phyloP scores from a whole-genome alignment of 2,888 invertebrate species.

The Incurvaria masculella region DNA sequence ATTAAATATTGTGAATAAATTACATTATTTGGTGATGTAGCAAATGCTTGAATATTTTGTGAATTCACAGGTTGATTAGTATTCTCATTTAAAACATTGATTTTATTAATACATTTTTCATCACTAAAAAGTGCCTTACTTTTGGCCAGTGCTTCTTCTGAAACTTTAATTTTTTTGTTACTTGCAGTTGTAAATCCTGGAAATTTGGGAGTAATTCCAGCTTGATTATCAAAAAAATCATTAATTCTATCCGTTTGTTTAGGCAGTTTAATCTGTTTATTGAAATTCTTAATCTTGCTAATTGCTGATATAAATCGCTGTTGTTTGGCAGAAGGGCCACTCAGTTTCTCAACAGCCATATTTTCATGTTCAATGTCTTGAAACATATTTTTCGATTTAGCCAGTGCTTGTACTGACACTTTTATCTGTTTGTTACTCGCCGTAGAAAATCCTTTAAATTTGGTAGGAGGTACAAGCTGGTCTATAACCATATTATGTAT shows the following conservation, averaged over 20 bases:
- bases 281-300: too few species aligned
- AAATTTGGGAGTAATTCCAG: constrained; percentile 7
- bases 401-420: constrained; percentile 8
- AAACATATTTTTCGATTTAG: constrained; percentile 10
- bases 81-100: too few species aligned
- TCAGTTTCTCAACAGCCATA: not conserved
- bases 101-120: too few species aligned
- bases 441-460: constrained; percentile 8
- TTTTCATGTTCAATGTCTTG: constrained; percentile 6
- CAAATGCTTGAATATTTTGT: too few species aligned
- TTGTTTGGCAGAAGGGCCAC: too few species aligned
- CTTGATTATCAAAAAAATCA: too few species aligned
- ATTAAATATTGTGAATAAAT: too few species aligned
- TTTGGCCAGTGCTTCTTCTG: constrained; percentile 24
- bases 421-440: constrained; percentile 12
- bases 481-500: not conserved
- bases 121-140: constrained; percentile 25
- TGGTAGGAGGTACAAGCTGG: not conserved
- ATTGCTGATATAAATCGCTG: too few species aligned
- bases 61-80: too few species aligned
- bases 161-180: constrained; percentile 31
- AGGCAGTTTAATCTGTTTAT: too few species aligned
- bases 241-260: too few species aligned
- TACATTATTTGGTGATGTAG: too few species aligned
- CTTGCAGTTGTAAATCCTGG: constrained; percentile 27